These are phyloP conservation scores for Fringilla coelebs DNA, from an alignment of 2,797 vertebrate species.

Conservation along the genomic window DNA sequence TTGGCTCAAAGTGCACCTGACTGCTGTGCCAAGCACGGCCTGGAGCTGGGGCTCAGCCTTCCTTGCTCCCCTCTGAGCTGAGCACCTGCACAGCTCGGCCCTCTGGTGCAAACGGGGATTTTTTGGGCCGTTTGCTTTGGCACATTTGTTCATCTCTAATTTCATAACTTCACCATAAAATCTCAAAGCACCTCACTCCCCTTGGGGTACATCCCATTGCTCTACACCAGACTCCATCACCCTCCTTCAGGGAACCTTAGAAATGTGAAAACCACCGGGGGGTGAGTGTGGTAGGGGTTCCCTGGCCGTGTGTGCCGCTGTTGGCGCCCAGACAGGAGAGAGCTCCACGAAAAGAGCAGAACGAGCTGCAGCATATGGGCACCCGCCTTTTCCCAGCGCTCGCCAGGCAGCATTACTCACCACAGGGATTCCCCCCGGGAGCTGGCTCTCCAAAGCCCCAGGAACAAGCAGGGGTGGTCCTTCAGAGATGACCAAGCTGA, in stretches of 20 bases:
- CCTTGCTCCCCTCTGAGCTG: background rate
- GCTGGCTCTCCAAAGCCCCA: accelerated
- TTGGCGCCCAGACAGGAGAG: background rate
- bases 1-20: background rate
- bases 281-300: background rate
- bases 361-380: background rate
- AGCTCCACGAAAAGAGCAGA: constrained; percentile 8
- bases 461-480: accelerated
- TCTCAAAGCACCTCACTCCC: background rate
- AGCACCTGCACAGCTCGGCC: background rate
- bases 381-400: background rate
- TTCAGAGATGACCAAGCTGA: accelerated
- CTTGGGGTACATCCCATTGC: background rate
- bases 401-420: constrained; percentile 28
- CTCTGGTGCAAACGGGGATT: background rate
- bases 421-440: background rate
- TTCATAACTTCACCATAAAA: accelerated
- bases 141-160: background rate
- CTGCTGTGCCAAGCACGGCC: background rate
- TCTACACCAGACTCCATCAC: background rate
- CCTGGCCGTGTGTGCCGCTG: accelerated
- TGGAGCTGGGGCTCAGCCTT: background rate
- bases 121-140: background rate
- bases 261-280: background rate
- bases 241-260: background rate